Evolutionary conservation across 1,140 invertebrate species (phyloP).

Genomic region (Ladona fulva): DNA sequence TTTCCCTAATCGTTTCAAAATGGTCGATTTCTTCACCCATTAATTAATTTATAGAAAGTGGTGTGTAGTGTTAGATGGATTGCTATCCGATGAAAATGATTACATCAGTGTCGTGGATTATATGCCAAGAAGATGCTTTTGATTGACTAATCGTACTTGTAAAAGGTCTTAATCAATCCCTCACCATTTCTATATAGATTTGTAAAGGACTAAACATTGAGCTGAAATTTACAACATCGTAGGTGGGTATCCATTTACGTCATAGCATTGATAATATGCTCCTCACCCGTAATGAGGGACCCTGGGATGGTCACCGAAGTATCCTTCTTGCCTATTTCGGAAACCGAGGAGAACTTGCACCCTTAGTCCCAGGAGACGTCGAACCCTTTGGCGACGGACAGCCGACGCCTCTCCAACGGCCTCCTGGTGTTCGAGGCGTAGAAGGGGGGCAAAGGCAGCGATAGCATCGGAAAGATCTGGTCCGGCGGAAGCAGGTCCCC

Average conservation of each 20-base stretch:
- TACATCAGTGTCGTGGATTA: too few species aligned
- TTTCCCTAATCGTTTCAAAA: too few species aligned
- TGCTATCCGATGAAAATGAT: too few species aligned
- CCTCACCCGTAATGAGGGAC: slow-evolving; percentile 42
- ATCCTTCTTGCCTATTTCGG: slow-evolving; percentile 44
- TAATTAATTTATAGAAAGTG: too few species aligned
- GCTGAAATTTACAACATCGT: too few species aligned
- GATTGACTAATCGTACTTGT: too few species aligned
- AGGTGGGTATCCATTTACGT: neutral
- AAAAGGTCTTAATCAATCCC: too few species aligned
- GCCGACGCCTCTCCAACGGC: neutral
- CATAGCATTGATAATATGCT: slow-evolving; percentile 10
- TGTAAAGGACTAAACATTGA: too few species aligned
- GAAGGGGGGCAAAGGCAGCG: slow-evolving; percentile 33
- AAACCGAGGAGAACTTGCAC: slow-evolving; percentile 50
- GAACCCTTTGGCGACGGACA: neutral
- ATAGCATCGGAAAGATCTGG: slow-evolving; percentile 28
- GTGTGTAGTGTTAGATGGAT: too few species aligned
- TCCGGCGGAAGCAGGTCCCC: neutral
- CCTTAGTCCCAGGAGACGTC: slow-evolving; percentile 28
- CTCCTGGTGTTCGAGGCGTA: slow-evolving; percentile 26
- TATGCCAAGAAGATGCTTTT: too few species aligned
- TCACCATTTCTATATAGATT: too few species aligned
- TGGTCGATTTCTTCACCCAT: too few species aligned
- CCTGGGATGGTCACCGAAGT: slow-evolving; percentile 51